Evolutionary conservation across 2,113 vertebrate genomes (phyloP).

Genomic region (Neolamprologus fasciatus): DNA sequence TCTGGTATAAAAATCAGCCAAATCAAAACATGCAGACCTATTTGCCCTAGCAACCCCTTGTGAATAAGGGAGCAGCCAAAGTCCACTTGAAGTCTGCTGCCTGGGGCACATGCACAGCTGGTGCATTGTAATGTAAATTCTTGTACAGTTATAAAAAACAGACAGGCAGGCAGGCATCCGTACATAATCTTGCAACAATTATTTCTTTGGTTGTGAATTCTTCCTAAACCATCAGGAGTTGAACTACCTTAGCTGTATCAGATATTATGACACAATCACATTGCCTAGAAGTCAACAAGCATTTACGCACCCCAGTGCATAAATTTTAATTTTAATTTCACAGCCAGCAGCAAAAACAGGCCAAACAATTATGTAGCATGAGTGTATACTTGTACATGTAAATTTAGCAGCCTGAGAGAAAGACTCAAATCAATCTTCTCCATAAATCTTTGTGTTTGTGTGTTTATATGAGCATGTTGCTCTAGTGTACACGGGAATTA

Average conservation of each 20-base stretch:
- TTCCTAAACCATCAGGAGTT: background rate
- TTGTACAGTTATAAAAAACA: background rate
- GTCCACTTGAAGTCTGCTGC: background rate
- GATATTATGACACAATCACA: background rate
- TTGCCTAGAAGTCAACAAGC: background rate
- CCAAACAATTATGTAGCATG: background rate
- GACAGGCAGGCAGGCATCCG: background rate
- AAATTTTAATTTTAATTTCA: background rate
- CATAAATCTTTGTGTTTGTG: background rate
- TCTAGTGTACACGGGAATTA: background rate
- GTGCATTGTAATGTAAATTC: background rate
- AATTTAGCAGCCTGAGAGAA: background rate
- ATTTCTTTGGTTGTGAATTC: background rate
- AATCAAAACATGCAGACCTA: background rate
- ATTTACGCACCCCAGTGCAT: background rate
- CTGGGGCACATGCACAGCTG: background rate
- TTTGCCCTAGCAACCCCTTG: background rate
- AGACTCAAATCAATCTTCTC: background rate
- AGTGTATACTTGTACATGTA: background rate
- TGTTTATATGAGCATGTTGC: background rate
- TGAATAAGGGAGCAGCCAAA: background rate
- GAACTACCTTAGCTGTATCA: background rate
- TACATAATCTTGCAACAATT: background rate
- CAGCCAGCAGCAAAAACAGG: background rate
- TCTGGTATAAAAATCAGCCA: background rate